Base-by-base conservation (phyloP, 2,113 vertebrate species). In the Vanacampus margaritifer region DNA sequence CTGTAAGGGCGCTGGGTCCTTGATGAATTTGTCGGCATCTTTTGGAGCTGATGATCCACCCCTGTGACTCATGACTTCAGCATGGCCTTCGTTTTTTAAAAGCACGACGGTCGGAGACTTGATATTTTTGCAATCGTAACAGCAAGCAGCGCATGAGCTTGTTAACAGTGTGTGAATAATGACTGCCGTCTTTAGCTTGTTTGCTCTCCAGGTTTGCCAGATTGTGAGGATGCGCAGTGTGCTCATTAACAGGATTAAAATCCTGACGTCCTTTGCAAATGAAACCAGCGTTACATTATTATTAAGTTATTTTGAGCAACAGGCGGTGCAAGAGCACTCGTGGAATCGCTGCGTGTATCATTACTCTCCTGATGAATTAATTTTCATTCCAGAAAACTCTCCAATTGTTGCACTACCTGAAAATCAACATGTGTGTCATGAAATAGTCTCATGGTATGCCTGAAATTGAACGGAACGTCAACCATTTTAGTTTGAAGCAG, bases 121-220 rank as follows among this genome's bases (percentile, higher is more conserved):
- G 50, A 32, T 50, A 39, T 60, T 68, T 79, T 80, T 75, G 65
- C 78, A 58, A 81, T 77, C 68, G 65, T 76, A 71, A 68, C 45
- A 80, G 78, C 77, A 71, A 81, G 76, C 76, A n/a, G 67, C 2
- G 0, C 28, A 37, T 67, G 64, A 37, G 37, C 51, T 68, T 75
- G 76, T 82, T 83, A 77, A 76, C 61, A 60, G 77, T 76, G 64
- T 68, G 62, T 69, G 69, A 71, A 84, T 86, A 85, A 85, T 85
- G 82, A 76, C 78, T 72, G 68, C 62, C 68, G 57, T 73, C 57
- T 77, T 72, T 46, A 65, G 63, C 53, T 50, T 46, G 36, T 58
- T 65, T 64, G 51, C 58, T 68, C 21, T 50, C 43, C 2, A 32
- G 74, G 54, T 78, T 72, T 80, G 76, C 46, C 62, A 76, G 74